Conservation (phyloP, 2,888 invertebrate species). For the Mellilla xanthometata region DNA sequence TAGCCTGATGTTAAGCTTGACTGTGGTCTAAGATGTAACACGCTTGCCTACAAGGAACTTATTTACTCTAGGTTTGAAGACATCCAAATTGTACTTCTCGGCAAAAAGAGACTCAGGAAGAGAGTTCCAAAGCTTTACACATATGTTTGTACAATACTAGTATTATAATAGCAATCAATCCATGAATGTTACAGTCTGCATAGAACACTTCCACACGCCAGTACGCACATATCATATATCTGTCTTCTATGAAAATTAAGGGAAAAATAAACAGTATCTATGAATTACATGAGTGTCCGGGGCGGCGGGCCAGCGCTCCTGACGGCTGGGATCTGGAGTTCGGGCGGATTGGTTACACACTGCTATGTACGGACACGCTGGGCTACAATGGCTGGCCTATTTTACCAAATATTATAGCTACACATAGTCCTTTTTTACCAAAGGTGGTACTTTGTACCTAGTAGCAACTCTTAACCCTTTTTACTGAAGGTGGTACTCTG, state of each 20-base stretch:
- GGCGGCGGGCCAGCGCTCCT: slow-evolving; percentile 50
- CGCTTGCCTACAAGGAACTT: too few relatives aligned
- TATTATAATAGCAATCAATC: slow-evolving; percentile 44
- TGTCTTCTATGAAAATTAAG: slow-evolving; percentile 62
- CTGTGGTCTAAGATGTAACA: too few relatives aligned
- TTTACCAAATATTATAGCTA: background rate
- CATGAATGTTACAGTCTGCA: slow-evolving; percentile 35
- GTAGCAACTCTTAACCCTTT: too few relatives aligned
- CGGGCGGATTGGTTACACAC: slow-evolving; percentile 33
- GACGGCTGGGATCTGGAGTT: slow-evolving; percentile 42
- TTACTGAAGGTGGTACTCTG: too few relatives aligned
- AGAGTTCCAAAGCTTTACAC: too few relatives aligned
- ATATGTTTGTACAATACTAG: too few relatives aligned
- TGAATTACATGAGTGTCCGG: slow-evolving; percentile 73
- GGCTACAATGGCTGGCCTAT: slow-evolving; percentile 18
- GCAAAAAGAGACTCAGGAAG: too few relatives aligned
- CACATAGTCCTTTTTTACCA: background rate
- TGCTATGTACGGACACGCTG: slow-evolving; percentile 10
- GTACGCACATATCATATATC: slow-evolving; percentile 81
- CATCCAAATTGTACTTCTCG: too few relatives aligned
- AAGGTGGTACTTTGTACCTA: too few relatives aligned
- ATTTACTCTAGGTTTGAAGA: too few relatives aligned
- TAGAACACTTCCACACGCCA: slow-evolving; percentile 76
- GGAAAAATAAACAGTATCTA: slow-evolving; percentile 68
- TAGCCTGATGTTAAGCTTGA: too few relatives aligned